phyloP scores from a whole-genome alignment of 2,797 vertebrate genomes.

The Passerculus sandwichensis region DNA sequence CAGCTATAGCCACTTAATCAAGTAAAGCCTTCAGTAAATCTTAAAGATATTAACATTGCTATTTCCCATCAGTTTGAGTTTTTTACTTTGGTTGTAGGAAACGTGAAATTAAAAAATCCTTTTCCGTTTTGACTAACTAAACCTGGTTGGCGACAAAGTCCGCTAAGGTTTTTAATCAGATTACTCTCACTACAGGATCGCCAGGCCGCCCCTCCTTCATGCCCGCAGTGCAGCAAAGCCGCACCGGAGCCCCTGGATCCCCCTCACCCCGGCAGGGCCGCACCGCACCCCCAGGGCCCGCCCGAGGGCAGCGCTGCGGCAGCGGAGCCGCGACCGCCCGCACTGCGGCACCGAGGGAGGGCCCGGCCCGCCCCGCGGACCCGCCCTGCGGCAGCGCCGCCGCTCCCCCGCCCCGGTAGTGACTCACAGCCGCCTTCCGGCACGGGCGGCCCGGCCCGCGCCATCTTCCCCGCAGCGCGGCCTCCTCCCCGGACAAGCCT shows the following conservation, averaged over 20 bases:
- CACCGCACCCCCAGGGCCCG: accelerated
- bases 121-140: accelerated
- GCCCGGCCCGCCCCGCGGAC: neutral
- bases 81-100: accelerated
- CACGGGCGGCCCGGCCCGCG: neutral
- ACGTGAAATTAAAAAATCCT: accelerated
- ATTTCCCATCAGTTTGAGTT: accelerated
- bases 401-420: neutral
- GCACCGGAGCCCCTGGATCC: accelerated
- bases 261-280: neutral
- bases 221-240: neutral
- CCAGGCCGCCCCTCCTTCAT: accelerated
- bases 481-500: accelerated
- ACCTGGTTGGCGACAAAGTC: accelerated
- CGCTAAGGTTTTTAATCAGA: accelerated
- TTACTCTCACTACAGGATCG: accelerated
- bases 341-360: neutral
- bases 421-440: neutral
- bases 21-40: accelerated
- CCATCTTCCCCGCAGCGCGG: neutral
- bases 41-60: accelerated
- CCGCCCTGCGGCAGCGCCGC: neutral
- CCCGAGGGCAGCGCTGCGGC: neutral
- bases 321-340: neutral
- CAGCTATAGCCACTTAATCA: accelerated